A percentile compares a stretch with the other conserved stretches of the same genome.
Evolutionary conservation across 2,113 vertebrate species (phyloP).

Genomic region (Tautogolabrus adspersus): DNA sequence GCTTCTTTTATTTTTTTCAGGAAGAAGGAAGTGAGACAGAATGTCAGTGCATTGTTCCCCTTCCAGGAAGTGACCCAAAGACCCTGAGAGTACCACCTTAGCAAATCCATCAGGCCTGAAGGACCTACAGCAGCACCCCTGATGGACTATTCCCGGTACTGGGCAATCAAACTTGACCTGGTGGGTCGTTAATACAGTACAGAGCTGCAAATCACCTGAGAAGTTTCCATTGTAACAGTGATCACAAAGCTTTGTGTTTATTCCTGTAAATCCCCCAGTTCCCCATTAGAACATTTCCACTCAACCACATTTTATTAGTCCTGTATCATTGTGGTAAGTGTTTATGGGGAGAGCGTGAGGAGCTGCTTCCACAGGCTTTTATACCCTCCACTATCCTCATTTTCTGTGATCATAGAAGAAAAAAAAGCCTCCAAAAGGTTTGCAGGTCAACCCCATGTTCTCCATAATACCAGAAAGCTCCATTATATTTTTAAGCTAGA

Average conservation of each 20-base stretch:
- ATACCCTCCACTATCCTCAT: slow-evolving; percentile 6
- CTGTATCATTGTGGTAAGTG: slow-evolving; percentile 45
- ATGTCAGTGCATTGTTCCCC: slow-evolving; percentile 75
- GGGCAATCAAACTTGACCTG: slow-evolving; percentile 53
- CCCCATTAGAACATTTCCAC: slow-evolving; percentile 49
- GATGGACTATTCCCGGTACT: slow-evolving; percentile 51
- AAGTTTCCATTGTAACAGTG: slow-evolving; percentile 57
- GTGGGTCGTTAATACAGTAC: slow-evolving; percentile 31
- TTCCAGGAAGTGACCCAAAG: slow-evolving; percentile 73
- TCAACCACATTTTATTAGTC: slow-evolving; percentile 61
- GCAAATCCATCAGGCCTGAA: slow-evolving; percentile 35
- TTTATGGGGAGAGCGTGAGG: slow-evolving; percentile 53
- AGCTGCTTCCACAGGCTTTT: slow-evolving; percentile 35
- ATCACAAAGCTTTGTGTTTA: slow-evolving; percentile 62
- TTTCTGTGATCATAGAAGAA: neutral
- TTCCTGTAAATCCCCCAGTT: slow-evolving; percentile 44
- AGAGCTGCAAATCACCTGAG: slow-evolving; percentile 51
- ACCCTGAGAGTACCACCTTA: slow-evolving; percentile 30
- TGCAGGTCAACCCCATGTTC: neutral
- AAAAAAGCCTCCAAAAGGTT: slow-evolving; percentile 1
- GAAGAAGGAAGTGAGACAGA: slow-evolving; percentile 68
- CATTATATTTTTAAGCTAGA: neutral
- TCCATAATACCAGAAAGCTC: neutral
- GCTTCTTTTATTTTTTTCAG: slow-evolving; percentile 59
- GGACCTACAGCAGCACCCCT: slow-evolving; percentile 23